Conservation (phyloP, 2,797 vertebrate species). For the Sebastes cheni region DNA sequence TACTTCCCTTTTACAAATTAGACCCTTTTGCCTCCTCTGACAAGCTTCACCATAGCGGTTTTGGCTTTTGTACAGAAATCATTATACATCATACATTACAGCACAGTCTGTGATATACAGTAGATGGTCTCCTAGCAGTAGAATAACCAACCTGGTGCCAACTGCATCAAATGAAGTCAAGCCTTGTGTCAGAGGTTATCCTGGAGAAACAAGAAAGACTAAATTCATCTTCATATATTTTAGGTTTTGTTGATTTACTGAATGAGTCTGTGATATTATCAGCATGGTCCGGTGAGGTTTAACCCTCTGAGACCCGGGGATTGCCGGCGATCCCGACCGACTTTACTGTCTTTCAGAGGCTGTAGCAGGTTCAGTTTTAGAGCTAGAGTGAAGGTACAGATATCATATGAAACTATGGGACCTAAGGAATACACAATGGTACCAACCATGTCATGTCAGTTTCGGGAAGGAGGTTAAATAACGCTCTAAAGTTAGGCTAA, state of each 20-base stretch:
- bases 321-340: too few relatives aligned
- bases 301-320: neutral
- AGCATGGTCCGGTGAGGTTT: slow-evolving; percentile 5
- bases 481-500: too few relatives aligned
- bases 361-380: too few relatives aligned
- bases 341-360: too few relatives aligned
- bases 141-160: slow-evolving; percentile 27
- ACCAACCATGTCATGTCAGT: too few relatives aligned
- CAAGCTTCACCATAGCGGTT: slow-evolving; percentile 20
- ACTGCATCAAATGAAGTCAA: slow-evolving; percentile 41
- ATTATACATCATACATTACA: slow-evolving; percentile 18
- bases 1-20: slow-evolving; percentile 53
- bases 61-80: slow-evolving; percentile 28
- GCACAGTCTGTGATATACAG: slow-evolving; percentile 10
- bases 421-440: too few relatives aligned
- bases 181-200: slow-evolving; percentile 27
- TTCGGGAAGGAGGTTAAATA: too few relatives aligned
- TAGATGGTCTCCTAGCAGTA: slow-evolving; percentile 27
- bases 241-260: slow-evolving; percentile 16
- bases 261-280: slow-evolving; percentile 3
- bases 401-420: too few relatives aligned
- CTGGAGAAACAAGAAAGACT: slow-evolving; percentile 29
- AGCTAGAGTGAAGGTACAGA: too few relatives aligned
- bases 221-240: slow-evolving; percentile 12
- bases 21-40: slow-evolving; percentile 19